phyloP scores from a whole-genome alignment of 1,140 invertebrate species.

The Drosophila erecta region DNA sequence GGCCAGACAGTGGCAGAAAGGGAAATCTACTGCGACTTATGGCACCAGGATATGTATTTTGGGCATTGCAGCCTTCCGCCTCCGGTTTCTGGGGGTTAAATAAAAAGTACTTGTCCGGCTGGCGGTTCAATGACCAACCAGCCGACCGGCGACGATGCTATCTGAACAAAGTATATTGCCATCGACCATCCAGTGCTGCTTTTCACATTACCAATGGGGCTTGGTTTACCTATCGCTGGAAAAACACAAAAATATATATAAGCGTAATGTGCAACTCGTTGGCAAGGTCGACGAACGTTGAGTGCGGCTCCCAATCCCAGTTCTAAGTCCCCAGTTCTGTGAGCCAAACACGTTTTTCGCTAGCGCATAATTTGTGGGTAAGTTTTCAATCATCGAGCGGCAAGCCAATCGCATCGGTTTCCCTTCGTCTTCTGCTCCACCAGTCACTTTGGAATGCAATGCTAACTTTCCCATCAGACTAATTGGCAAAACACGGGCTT shows the following conservation, averaged over 20 bases:
- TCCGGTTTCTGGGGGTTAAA: slow-evolving; percentile 40
- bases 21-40: slow-evolving; percentile 71
- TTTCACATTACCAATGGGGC: slow-evolving; percentile 15
- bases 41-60: slow-evolving; percentile 59
- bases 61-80: slow-evolving; percentile 27
- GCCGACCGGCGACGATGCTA: slow-evolving; percentile 34
- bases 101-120: slow-evolving; percentile 15
- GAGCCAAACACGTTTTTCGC: slow-evolving; percentile 53
- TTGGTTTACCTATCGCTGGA: slow-evolving; percentile 25
- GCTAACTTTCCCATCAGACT: slow-evolving; percentile 36
- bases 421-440: neutral
- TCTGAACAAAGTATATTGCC: slow-evolving; percentile 21
- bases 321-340: slow-evolving; percentile 5
- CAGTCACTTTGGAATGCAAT: slow-evolving; percentile 2
- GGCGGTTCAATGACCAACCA: slow-evolving; percentile 47
- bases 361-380: slow-evolving; percentile 56
- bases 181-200: slow-evolving; percentile 14
- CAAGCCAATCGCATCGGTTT: slow-evolving; percentile 12
- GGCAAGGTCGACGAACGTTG: slow-evolving; percentile 79
- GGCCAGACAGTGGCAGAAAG: slow-evolving; percentile 71
- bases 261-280: slow-evolving; percentile 58
- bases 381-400: slow-evolving; percentile 47
- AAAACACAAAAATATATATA: slow-evolving; percentile 22
- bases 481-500: slow-evolving; percentile 25
- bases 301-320: slow-evolving; percentile 32